Base-by-base conservation (phyloP, 35 echinoderm and acorn worm genomes). In the Eucidaris tribuloides region DNA sequence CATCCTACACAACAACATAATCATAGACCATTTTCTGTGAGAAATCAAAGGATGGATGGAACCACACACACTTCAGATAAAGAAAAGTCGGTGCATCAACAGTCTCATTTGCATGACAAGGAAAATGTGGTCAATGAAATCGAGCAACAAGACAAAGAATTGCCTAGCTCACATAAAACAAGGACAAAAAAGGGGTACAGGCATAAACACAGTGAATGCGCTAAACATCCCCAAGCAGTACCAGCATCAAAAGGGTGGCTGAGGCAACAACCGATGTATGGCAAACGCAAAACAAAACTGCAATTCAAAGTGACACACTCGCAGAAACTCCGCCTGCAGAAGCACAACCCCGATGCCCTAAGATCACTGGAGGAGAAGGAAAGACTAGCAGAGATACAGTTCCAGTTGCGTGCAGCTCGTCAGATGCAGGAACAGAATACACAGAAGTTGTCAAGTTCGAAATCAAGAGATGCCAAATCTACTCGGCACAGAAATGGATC, bases 251-350 rank as follows among this genome's bases (percentile, higher is more conserved):
- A 89, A 52, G 70, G 85, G 4, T 94, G 80, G 85, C 44, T 94
- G 36, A 89, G 91, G 23, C 86, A 94, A 79, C 52, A 88, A 44
- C 79, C 46, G 34, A n/a, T 5, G 35, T 46, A 81, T 30, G 58
- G 22, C 23, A 38, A 44, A 11, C 33, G n/a, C 9, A 40, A 82
- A 52, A 77, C 83, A 25, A 96, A 91, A 79, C 79, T 96, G 2
- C 82, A 77, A 14, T 96, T 72, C 76, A 84, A 84, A 49, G 87
- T 91, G 88, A 96, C 93, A 27, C 71, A 96, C 46, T 85, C 93
- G 6, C 93, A 90, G 58, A 90, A 90, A 52, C 79, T 96, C 4
- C 86, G 93, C 81, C 55, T 96, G 44, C 77, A 86, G 59, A 76
- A 83, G 48, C 86, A 96, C 44, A 90, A 96, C 40, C 93, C 93